Evolutionary conservation across 2,797 vertebrate genomes (phyloP), one percentile per base, ranked within the genome.

Genomic region (Lacerta bilineata): DNA sequence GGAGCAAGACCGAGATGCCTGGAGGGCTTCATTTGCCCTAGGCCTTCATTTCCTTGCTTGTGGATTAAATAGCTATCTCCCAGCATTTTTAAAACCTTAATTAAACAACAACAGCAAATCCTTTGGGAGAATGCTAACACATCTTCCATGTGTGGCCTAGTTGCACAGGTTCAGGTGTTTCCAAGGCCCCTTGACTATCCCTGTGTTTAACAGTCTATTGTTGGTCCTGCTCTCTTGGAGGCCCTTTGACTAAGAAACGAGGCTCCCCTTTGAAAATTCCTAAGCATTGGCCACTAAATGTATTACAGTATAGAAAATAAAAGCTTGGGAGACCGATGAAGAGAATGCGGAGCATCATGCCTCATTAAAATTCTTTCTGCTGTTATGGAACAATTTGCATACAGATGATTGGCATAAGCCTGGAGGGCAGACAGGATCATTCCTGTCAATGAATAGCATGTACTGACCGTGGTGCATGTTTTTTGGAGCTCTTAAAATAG

Each of bases 361-460:
- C 2, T 83, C 90, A 33, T 79, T 93, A 93, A 92, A 81, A 88
- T 95, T 93, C 85, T 87, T 94, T 88, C 61, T 91, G 85, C 46
- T 91, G 4, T 87, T 91, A 61, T 88, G 79, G 61, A 91, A 59
- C 81, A 90, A 55, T 93, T 94, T 75, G 20, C 64, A 89, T 93
- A 85, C 90, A 93, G 78, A 86, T 91, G 50, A 88, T 85, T 74
- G 68, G 55, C 79, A 83, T 61, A 91, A 89, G 79, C 84, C 89
- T 90, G 39, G 82, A 87, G 83, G 92, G 84, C 43, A 86, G 72
- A 85, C 83, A 71, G 90, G 77, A 89, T 89, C 71, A 91, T 93
- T 91, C 33, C 27, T 88, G 61, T 78, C 88, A 84, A 91, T 91
- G 86, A 6, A 39, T 61, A 80, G 7, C 29, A 11, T 36, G 4